Percentiles rank a stretch among this genome's conserved stretches.
Conservation (phyloP, 2,113 vertebrate genomes). For the Eulemur rufifrons region DNA sequence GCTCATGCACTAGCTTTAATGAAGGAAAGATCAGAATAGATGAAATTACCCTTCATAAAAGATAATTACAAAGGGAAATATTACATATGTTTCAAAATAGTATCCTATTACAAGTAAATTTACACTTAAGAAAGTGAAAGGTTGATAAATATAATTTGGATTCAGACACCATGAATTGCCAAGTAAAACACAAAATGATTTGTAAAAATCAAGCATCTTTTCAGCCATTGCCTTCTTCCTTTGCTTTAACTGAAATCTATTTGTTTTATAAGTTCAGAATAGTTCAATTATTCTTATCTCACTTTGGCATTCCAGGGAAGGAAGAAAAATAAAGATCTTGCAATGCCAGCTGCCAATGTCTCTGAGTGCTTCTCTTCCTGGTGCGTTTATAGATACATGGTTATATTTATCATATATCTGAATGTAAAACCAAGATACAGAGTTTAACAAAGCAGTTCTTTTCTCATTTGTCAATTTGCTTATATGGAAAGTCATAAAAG, state of each 20-base stretch:
- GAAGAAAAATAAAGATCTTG: background rate
- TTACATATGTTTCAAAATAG: background rate
- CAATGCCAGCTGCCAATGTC: background rate
- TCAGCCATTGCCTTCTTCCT: background rate
- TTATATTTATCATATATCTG: background rate
- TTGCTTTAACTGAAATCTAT: background rate
- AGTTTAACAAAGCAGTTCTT: background rate
- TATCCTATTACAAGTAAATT: background rate
- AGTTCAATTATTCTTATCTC: slow-evolving; percentile 24
- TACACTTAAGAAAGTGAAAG: background rate
- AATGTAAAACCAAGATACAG: slow-evolving; percentile 12
- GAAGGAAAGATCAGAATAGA: background rate
- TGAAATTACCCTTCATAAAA: background rate
- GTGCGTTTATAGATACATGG: background rate
- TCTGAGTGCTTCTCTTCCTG: background rate
- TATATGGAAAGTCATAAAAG: slow-evolving; percentile 18
- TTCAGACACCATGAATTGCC: background rate
- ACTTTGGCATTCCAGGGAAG: background rate
- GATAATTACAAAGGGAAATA: background rate
- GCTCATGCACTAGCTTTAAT: background rate
- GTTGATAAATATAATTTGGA: background rate
- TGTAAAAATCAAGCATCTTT: background rate
- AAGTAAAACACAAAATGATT: background rate
- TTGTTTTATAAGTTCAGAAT: slow-evolving; percentile 32
- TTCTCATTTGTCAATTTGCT: slow-evolving; percentile 7